Percentiles rank a stretch among this genome's conserved stretches.
Evolutionary conservation across 2,888 invertebrate species (phyloP).

Genomic region (Conus canariensis): DNA sequence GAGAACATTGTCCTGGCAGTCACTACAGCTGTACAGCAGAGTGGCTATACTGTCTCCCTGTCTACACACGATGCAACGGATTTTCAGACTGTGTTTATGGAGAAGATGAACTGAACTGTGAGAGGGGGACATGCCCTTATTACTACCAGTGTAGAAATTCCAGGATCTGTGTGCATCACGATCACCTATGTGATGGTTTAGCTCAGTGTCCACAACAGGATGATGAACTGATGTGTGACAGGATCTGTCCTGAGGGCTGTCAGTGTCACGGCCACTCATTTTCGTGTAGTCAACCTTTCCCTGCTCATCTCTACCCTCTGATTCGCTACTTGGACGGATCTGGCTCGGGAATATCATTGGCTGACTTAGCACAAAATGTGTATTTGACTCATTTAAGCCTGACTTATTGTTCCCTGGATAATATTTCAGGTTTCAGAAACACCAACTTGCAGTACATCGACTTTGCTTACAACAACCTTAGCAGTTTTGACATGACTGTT

Average conservation of each 20-base stretch:
- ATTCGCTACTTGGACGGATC: neutral
- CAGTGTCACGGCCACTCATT: neutral
- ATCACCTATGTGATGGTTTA: constrained; percentile 10
- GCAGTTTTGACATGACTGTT: neutral
- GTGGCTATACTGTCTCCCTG: neutral
- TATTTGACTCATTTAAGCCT: neutral
- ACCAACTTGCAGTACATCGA: neutral
- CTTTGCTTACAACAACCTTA: neutral
- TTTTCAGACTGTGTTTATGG: constrained; percentile 14
- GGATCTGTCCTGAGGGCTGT: neutral
- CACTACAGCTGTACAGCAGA: constrained; percentile 7
- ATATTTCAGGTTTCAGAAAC: neutral
- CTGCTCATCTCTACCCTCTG: neutral
- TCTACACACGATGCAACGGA: constrained; percentile 9
- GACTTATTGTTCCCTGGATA: neutral
- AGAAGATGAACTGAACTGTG: neutral
- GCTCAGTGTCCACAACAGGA: constrained; percentile 9
- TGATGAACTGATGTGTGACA: neutral
- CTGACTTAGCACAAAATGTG: neutral
- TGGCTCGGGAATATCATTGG: neutral
- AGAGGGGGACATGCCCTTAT: neutral
- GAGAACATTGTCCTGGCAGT: neutral
- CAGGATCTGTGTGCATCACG: neutral
- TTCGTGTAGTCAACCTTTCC: neutral
- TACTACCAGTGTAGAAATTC: neutral